Evolutionary conservation across 2,888 invertebrate genomes (phyloP).

Genomic region (Meiosimyza decipiens): DNA sequence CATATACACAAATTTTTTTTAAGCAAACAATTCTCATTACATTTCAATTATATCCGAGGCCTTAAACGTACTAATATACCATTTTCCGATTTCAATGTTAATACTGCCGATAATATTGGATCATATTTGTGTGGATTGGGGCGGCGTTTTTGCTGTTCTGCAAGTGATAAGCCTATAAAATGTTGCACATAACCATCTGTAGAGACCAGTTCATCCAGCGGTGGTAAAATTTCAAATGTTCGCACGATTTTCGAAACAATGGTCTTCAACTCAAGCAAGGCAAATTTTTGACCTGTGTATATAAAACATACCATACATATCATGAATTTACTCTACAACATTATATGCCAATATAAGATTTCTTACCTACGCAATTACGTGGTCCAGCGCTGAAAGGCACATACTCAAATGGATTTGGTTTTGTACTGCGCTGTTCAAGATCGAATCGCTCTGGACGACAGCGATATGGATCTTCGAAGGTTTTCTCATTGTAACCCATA

Average conservation of each 20-base stretch:
- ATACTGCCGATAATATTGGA: conserved; percentile 66
- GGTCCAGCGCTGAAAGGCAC: conserved; percentile 75
- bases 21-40: background rate
- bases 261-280: conserved; percentile 70
- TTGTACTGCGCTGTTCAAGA: conserved; percentile 55
- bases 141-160: conserved; percentile 41
- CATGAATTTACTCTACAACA: background rate
- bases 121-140: conserved; percentile 57
- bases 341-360: background rate
- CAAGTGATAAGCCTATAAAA: conserved; percentile 45
- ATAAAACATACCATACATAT: conserved; percentile 31
- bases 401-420: conserved; percentile 69
- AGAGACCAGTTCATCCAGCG: conserved; percentile 55
- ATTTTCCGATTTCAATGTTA: conserved; percentile 68
- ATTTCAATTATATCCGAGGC: conserved; percentile 49
- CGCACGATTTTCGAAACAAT: conserved; percentile 69
- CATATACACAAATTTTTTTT: too few relatives aligned
- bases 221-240: conserved; percentile 65
- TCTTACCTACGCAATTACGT: conserved; percentile 70
- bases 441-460: conserved; percentile 71
- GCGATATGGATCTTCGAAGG: conserved; percentile 58
- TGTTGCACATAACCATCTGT: conserved; percentile 53
- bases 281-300: conserved; percentile 67
- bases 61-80: conserved; percentile 66
- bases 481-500: conserved; percentile 57